These are phyloP conservation scores for Acanthopagrus latus DNA, from an alignment of 2,797 vertebrate genomes.

Conservation along the genomic window DNA sequence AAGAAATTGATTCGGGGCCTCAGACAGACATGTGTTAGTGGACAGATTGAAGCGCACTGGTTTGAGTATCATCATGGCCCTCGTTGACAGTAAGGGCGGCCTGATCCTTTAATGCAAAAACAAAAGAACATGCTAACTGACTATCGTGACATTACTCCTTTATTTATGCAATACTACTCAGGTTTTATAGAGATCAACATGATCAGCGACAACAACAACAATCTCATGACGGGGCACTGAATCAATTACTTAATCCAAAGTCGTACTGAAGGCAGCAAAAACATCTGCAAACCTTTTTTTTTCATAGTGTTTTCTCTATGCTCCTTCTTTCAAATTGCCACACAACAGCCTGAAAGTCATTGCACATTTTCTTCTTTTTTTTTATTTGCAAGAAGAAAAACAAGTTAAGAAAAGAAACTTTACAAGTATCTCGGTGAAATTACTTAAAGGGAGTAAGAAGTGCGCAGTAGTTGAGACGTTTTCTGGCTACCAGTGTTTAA, in stretches of 20 bases:
- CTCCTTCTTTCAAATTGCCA: neutral
- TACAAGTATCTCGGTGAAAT: conserved; percentile 20
- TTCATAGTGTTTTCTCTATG: neutral
- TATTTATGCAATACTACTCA: neutral
- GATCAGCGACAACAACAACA: neutral
- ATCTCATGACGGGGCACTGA: neutral
- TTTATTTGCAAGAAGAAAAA: conserved; percentile 20
- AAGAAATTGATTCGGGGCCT: neutral
- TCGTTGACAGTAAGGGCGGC: neutral
- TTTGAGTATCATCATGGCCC: neutral
- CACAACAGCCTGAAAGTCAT: neutral
- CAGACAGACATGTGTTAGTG: neutral
- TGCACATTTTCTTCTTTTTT: neutral
- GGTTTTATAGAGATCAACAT: neutral
- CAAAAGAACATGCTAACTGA: neutral
- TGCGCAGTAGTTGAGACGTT: conserved; percentile 40
- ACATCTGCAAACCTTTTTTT: neutral
- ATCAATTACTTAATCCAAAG: neutral
- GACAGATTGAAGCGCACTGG: neutral
- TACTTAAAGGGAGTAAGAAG: conserved; percentile 21
- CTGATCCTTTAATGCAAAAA: neutral
- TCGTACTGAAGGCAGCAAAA: neutral
- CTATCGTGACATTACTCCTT: neutral
- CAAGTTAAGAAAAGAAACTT: conserved; percentile 5
- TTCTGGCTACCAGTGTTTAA: conserved; percentile 54